phyloP scores from a whole-genome alignment of 1,140 invertebrate genomes.

The Heterodera schachtii region DNA sequence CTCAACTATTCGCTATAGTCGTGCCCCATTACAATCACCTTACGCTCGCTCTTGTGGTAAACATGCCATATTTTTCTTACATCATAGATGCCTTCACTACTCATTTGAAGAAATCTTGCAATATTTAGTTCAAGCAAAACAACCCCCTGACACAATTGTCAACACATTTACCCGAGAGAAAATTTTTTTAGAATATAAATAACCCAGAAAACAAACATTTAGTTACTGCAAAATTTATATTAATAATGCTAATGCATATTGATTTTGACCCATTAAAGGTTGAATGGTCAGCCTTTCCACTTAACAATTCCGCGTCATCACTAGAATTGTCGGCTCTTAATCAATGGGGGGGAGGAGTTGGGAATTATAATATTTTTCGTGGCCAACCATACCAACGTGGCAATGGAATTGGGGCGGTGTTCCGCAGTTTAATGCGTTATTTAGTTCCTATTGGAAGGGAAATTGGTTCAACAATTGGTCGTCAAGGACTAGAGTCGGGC shows the following conservation, averaged over 20 bases:
- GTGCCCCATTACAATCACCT: not conserved
- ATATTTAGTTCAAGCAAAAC: not conserved
- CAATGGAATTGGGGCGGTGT: conserved; percentile 18
- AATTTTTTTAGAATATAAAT: conserved; percentile 18
- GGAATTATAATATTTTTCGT: conserved; percentile 3
- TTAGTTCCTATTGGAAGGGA: conserved; percentile 29
- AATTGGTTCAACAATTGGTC: conserved; percentile 18
- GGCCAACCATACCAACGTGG: conserved; percentile 34
- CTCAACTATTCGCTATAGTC: not conserved
- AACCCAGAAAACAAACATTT: too few species aligned
- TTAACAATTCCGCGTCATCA: not conserved
- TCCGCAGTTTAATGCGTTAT: conserved; percentile 30
- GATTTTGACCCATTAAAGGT: conserved; percentile 22
- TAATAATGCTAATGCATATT: conserved; percentile 22
- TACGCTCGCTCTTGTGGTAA: not conserved
- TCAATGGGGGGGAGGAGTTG: not conserved
- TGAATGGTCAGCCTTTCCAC: conserved; percentile 24
- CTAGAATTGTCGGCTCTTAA: not conserved
- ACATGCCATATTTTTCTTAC: conserved; percentile 22
- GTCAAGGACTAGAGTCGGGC: conserved; percentile 26
- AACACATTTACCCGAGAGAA: not conserved
- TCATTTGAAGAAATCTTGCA: not conserved
- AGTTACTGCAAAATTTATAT: not conserved
- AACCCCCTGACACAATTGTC: not conserved
- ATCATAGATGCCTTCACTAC: too few species aligned